These are phyloP conservation scores for Heteractis magnifica DNA, from an alignment of 92 coral and sea anemone species.

Conservation along the genomic window DNA sequence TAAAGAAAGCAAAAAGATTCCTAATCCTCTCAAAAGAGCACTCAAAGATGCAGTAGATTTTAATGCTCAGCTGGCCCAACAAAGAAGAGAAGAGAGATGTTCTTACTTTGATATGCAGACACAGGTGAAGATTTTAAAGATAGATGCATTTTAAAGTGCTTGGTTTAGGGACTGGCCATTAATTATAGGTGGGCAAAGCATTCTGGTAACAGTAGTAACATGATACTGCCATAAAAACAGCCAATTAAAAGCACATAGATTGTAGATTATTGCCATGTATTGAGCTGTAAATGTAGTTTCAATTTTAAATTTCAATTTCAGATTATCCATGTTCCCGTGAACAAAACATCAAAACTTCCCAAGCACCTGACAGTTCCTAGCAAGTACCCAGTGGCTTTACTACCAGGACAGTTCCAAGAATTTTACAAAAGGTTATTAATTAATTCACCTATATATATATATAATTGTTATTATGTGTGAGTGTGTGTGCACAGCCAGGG, in stretches of 20 bases:
- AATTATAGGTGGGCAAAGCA: too few species aligned
- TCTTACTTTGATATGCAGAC: slow-evolving; percentile 99
- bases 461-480: too few species aligned
- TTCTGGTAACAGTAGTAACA: too few species aligned
- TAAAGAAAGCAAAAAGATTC: slow-evolving; percentile 77
- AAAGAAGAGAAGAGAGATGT: slow-evolving; percentile 90
- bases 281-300: not conserved
- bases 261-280: too few species aligned
- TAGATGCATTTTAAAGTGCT: not conserved
- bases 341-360: slow-evolving; percentile 67
- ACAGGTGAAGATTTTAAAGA: slow-evolving; percentile 46
- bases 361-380: slow-evolving; percentile 78
- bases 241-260: too few species aligned
- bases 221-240: too few species aligned
- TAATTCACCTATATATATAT: too few species aligned
- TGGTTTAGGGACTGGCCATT: too few species aligned
- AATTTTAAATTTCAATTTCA: slow-evolving; percentile 11
- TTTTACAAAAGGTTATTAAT: slow-evolving; percentile 61
- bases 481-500: too few species aligned
- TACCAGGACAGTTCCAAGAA: slow-evolving; percentile 99
- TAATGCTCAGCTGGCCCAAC: slow-evolving; percentile 83
- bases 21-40: slow-evolving; percentile 85
- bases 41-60: slow-evolving; percentile 90
- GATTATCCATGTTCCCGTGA: slow-evolving; percentile 93
- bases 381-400: slow-evolving; percentile 84